A percentile compares a stretch with the other conserved stretches of the same genome.
These are phyloP conservation scores for Bugulina stolonifera DNA, from an alignment of 2,888 invertebrate genomes.

Conservation along the genomic window DNA sequence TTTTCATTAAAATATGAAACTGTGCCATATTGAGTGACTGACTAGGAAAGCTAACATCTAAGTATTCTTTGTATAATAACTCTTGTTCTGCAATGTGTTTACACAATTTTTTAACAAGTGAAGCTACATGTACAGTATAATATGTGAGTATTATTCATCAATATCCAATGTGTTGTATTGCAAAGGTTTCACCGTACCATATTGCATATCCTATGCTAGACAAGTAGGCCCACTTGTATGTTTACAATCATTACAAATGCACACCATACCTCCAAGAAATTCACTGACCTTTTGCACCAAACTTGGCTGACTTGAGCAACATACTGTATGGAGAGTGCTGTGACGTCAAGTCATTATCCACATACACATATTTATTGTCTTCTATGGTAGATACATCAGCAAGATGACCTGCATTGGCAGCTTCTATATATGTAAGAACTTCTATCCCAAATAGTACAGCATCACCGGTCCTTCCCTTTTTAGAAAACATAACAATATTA, in stretches of 20 bases:
- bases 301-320: constrained; percentile 47
- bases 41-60: constrained; percentile 59
- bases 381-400: constrained; percentile 28
- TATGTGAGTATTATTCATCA: no score
- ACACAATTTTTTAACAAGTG: no score
- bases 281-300: constrained; percentile 43
- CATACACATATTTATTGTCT: constrained; percentile 30
- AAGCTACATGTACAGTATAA: no score
- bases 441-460: constrained; percentile 2
- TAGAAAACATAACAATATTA: not conserved
- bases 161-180: no score
- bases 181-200: no score
- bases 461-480: not conserved
- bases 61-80: constrained; percentile 59
- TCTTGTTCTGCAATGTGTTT: constrained; percentile 51
- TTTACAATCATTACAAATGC: no score
- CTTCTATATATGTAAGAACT: constrained; percentile 16
- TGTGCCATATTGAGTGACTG: constrained; percentile 58
- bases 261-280: no score
- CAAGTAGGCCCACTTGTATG: no score
- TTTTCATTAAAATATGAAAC: constrained; percentile 59
- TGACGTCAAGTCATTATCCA: constrained; percentile 34
- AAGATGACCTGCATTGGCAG: not conserved
- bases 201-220: no score
- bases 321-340: constrained; percentile 43